A percentile compares a stretch with the other conserved stretches of the same genome.
Evolutionary conservation across 1,140 invertebrate genomes (phyloP).

Genomic region (Tetramorium simillimum): DNA sequence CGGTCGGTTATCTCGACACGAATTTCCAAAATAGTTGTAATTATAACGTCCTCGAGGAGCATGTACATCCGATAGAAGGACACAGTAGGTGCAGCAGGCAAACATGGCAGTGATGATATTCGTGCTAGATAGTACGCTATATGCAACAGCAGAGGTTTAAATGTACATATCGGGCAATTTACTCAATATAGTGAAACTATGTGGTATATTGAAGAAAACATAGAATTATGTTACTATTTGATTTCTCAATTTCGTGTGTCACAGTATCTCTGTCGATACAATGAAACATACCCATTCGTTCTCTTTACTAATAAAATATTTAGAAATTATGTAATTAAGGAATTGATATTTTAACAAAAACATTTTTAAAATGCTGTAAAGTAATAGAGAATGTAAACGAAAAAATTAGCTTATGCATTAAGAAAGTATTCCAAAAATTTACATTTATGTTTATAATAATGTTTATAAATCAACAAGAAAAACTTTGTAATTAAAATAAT

Average conservation of each 20-base stretch:
- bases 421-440: not conserved
- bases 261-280: not conserved
- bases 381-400: not conserved
- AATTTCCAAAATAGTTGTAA: constrained; percentile 41
- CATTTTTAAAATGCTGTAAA: not conserved
- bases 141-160: constrained; percentile 37
- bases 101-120: constrained; percentile 60
- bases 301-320: not conserved
- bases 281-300: not conserved
- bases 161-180: constrained; percentile 44
- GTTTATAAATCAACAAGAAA: not conserved
- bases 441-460: not conserved
- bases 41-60: constrained; percentile 57
- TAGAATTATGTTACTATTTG: not conserved
- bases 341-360: not conserved
- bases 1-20: constrained; percentile 37
- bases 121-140: constrained; percentile 48
- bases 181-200: constrained; percentile 30
- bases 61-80: constrained; percentile 34
- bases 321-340: not conserved
- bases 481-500: not conserved
- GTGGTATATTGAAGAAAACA: not conserved
- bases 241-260: not conserved
- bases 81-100: constrained; percentile 45
- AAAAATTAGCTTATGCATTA: not conserved